These are phyloP conservation scores for Clarias platycephalus DNA, from an alignment of 2,797 vertebrate species.

Conservation along the genomic window DNA sequence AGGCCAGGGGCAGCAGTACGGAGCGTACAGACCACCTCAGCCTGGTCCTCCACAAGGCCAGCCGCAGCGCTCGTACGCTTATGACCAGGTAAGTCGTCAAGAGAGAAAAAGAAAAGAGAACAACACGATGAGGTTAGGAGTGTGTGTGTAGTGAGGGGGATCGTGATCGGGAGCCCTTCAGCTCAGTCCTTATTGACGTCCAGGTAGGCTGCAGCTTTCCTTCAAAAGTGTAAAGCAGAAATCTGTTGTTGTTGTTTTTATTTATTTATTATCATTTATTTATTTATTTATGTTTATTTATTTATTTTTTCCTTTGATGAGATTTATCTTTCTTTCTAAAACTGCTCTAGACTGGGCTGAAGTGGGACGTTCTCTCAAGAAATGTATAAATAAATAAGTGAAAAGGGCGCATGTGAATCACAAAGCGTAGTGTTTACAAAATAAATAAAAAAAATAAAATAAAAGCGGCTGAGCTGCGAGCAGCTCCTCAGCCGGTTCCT, in stretches of 20 bases:
- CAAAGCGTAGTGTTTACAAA: neutral
- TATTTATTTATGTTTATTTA: neutral
- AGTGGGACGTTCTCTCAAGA: neutral
- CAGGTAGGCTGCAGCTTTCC: neutral
- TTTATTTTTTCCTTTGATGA: neutral
- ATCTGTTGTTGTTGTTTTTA: neutral
- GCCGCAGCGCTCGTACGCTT: conserved; percentile 95
- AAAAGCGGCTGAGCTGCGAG: neutral
- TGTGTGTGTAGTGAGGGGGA: neutral
- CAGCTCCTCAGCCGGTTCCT: conserved; percentile 17
- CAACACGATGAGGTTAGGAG: neutral
- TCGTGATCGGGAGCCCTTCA: neutral
- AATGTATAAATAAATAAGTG: neutral
- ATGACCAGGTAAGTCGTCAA: conserved; percentile 87
- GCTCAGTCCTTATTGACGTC: conserved; percentile 5
- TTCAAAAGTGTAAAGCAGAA: neutral
- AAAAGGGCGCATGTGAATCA: conserved; percentile 22
- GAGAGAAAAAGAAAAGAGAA: neutral
- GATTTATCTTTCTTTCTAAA: neutral
- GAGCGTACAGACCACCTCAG: conserved; percentile 89
- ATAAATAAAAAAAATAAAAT: neutral
- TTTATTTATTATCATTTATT: neutral
- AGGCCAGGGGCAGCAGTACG: conserved; percentile 96
- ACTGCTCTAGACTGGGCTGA: conserved; percentile 26
- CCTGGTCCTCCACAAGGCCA: conserved; percentile 93